Base-by-base conservation (phyloP, 1,140 invertebrate species). In the Drosophila tani region DNA sequence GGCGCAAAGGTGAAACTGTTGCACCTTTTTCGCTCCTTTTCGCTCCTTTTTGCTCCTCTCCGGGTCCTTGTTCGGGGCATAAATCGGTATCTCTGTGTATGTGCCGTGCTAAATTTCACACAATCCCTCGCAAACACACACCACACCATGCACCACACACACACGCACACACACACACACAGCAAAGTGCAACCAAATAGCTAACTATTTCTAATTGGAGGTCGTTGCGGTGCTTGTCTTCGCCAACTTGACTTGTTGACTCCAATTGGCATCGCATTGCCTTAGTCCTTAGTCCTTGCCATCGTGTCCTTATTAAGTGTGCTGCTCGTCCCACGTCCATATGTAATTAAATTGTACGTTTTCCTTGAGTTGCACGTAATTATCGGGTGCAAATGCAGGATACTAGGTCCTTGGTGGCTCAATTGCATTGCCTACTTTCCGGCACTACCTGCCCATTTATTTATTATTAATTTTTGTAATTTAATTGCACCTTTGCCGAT, bases 191-290 rank as follows among this genome's bases (percentile, higher is more conserved):
- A 77, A 51, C 53, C 63, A 79, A 85, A 79, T 70, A 82, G 80
- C 83, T 67, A 87, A 87, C 80, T 82, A 81, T 83, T 80, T 87
- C 76, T 88, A 87, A 87, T 87, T 87, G 83, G 71, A 82, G 83
- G 83, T 86, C 83, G 76, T 74, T 75, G 69, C 78, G 76, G 60
- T 69, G 58, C 64, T 66, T 74, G 75, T 69, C 69, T 76, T 55
- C 53, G 49, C 56, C 70, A 58, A 62, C 77, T 84, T 78, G 69
- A 76, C 81, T 80, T 64, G 57, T 66, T 70, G 75, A 55, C 70
- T 75, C 29, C 63, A 45, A 63, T 50, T 17, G 51, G 40, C 14
- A 47, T 40, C 71, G 43, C 59, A 46, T 67, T 67, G 43, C 41
- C 27, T 41, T 35, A 35, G 32, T 32, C 29, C 35, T 14, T 6